Base-by-base conservation (phyloP, 2,888 invertebrate species). In the Agriotes lineatus region DNA sequence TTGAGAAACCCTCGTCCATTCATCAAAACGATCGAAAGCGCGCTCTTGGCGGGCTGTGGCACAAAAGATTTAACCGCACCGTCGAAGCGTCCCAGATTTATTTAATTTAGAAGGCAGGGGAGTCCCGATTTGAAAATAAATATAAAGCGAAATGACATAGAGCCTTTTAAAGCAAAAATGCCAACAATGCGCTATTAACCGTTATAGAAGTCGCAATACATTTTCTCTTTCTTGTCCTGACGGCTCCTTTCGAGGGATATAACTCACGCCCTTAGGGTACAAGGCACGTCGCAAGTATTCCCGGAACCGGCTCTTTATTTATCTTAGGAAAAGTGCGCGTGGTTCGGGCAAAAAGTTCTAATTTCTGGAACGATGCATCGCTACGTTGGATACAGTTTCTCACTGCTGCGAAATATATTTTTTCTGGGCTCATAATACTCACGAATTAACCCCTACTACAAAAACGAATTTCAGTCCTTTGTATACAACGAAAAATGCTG, bases 291-390 rank as follows among this genome's bases (percentile, higher is more conserved):
- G 20, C 50, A 61, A 61, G 52, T 61, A 52, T 61, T 61, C 61
- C 19, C 20, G 39, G 45, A 61, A 61, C 25, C 50, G 61, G 39
- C 39, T 58, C 61, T 18, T 61, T 61, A 61, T 61, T 61, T 61
- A 61, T 61, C 39, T 61, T 50, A 39, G 52, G 37, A 39, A 20
- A 25, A 50, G 22, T 39, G 52, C 14, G 45, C 52, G 35, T 35
- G 60, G 50, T 61, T 61, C 50, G 22, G 20, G 48, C 30, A 45
- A 61, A 61, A 61, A 61, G 60, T 61, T 61, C 50, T 61, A 61
- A 61, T 61, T 50, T 16, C 60, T 50, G 25, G 45, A 48, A 58
- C 44, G 30, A 30, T 25, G 20, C 56, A 18, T 16, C 44, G 19
- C 4, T 10, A 18, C 44, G 16, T 10, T 44, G 18, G 18, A 19